phyloP scores from a whole-genome alignment of 2,888 invertebrate genomes.

The Chamaedrilus cognettii region DNA sequence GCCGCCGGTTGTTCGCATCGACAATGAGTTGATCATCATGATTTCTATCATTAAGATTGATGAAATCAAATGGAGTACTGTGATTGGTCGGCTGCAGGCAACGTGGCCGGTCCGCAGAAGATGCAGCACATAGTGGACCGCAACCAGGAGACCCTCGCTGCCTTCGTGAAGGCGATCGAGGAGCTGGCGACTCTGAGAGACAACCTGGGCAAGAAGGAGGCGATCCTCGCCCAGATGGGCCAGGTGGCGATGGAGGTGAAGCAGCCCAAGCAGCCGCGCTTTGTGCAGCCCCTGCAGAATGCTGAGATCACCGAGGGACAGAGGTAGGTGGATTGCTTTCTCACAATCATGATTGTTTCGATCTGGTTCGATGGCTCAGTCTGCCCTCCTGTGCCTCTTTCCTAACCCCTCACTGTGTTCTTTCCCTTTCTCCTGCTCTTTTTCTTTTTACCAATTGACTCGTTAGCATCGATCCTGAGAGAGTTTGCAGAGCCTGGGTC shows the following conservation, averaged over 20 bases:
- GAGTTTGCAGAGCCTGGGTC: no score
- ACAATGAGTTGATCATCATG: no score
- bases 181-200: slow-evolving; percentile 67
- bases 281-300: slow-evolving; percentile 69
- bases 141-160: slow-evolving; percentile 71
- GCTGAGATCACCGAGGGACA: slow-evolving; percentile 69
- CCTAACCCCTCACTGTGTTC: no score
- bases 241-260: slow-evolving; percentile 32
- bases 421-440: no score
- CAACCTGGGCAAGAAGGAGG: slow-evolving; percentile 62
- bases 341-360: background rate
- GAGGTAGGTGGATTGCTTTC: slow-evolving; percentile 43
- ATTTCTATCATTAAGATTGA: no score
- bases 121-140: slow-evolving; percentile 66
- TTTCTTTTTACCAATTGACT: no score
- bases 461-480: no score
- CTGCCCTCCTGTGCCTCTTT: no score
- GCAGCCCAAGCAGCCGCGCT: slow-evolving; percentile 64
- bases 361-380: no score
- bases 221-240: slow-evolving; percentile 34
- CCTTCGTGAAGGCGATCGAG: slow-evolving; percentile 65
- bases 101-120: slow-evolving; percentile 56
- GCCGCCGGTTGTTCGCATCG: no score
- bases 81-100: no score
- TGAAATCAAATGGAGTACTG: no score